Evolutionary conservation across 1,140 invertebrate species (phyloP).

Genomic region (Limonius californicus): DNA sequence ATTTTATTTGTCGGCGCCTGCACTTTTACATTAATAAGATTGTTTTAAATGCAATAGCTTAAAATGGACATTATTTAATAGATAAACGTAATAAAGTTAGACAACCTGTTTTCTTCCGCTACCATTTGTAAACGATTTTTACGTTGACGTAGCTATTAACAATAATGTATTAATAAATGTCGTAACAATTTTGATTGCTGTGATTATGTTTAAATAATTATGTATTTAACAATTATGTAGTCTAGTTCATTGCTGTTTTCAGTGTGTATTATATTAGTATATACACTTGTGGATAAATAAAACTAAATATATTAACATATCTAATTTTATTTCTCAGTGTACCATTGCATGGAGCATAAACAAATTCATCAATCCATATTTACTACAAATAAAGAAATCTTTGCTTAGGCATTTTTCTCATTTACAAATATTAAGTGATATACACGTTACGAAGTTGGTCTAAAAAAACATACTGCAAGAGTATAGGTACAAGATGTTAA

Average conservation of each 20-base stretch:
- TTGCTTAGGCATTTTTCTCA: no score
- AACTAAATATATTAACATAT: not conserved
- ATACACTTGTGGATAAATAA: slow-evolving; percentile 6
- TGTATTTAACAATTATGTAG: slow-evolving; percentile 7
- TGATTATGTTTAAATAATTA: slow-evolving; percentile 43
- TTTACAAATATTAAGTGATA: no score
- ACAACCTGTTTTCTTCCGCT: not conserved
- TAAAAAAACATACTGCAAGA: no score
- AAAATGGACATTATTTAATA: not conserved
- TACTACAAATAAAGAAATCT: no score
- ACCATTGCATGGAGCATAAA: not conserved
- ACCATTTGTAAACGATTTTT: not conserved
- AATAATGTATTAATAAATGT: slow-evolving; percentile 41
- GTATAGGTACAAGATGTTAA: no score
- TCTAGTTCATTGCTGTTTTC: slow-evolving; percentile 2
- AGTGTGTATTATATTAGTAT: slow-evolving; percentile 11
- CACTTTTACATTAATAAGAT: no score
- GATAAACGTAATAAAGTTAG: not conserved
- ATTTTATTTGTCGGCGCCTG: no score
- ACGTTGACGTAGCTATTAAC: not conserved
- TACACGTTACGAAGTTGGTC: no score
- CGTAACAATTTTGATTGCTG: slow-evolving; percentile 48
- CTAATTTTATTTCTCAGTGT: no score
- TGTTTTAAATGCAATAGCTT: not conserved
- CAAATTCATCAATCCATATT: no score